These are phyloP conservation scores for Apostichopus californicus DNA, from an alignment of 35 echinoderm and acorn worm genomes.

Conservation along the genomic window DNA sequence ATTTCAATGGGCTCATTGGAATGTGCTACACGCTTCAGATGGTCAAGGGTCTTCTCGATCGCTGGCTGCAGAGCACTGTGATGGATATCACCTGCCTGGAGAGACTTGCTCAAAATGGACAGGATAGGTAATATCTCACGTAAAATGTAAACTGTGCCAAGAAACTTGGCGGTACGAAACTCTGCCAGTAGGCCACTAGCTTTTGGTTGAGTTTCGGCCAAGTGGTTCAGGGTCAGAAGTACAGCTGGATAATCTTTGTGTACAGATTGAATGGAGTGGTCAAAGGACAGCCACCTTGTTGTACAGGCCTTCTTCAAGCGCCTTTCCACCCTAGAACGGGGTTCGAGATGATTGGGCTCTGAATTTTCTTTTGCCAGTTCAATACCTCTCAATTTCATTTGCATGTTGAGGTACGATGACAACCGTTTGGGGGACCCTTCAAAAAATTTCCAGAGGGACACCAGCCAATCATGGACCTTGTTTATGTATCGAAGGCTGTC, in stretches of 20 bases:
- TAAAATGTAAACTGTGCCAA: background rate
- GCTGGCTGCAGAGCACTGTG: constrained; percentile 28
- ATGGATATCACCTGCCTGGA: constrained; percentile 23
- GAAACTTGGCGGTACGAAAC: background rate
- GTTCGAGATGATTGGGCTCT: background rate
- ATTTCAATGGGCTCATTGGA: background rate
- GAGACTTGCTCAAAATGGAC: constrained; percentile 27
- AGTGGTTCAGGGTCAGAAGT: background rate
- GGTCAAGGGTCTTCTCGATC: constrained; percentile 22
- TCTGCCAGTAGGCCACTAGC: constrained; percentile 19
- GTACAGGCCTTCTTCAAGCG: constrained; percentile 5
- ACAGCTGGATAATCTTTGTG: constrained; percentile 1
- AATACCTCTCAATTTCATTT: too few relatives aligned
- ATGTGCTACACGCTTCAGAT: background rate
- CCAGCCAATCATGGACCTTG: too few relatives aligned
- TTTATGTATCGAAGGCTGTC: too few relatives aligned
- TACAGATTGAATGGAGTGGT: background rate
- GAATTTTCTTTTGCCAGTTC: too few relatives aligned
- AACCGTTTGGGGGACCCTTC: too few relatives aligned
- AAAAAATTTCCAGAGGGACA: too few relatives aligned
- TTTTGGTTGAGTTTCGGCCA: background rate
- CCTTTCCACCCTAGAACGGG: background rate
- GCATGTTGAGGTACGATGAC: too few relatives aligned
- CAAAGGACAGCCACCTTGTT: constrained; percentile 1
- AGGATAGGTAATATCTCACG: constrained; percentile 19